Evolutionary conservation across 2,888 invertebrate genomes (phyloP).

Genomic region (Heteropelma amictum): DNA sequence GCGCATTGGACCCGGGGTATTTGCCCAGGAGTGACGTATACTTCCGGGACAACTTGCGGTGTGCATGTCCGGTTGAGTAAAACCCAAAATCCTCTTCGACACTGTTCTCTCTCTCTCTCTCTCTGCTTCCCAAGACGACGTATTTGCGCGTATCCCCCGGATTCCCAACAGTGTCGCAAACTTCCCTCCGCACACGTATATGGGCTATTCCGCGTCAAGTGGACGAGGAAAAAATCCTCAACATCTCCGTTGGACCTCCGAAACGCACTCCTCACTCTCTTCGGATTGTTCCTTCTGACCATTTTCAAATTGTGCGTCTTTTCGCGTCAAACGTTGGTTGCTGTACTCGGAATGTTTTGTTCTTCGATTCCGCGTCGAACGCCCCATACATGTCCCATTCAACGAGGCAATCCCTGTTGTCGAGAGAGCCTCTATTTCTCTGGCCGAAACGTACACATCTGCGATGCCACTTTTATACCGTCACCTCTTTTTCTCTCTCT

Average conservation of each 20-base stretch:
- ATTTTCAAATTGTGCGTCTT: no score
- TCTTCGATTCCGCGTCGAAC: no score
- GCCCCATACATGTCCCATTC: slow-evolving; percentile 21
- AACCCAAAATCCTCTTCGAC: slow-evolving; percentile 27
- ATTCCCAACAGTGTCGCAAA: slow-evolving; percentile 19
- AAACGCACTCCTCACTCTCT: no score
- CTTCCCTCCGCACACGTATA: no score
- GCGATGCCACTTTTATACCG: neutral
- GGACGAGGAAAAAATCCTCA: no score
- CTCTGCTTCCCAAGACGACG: neutral
- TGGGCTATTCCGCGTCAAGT: no score
- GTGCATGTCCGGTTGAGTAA: slow-evolving; percentile 6
- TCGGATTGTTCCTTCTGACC: no score
- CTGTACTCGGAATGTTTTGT: no score
- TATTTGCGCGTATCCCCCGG: slow-evolving; percentile 30
- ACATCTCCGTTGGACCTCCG: no score
- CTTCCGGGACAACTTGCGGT: slow-evolving; percentile 22
- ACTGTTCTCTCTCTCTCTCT: neutral
- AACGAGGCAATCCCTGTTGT: slow-evolving; percentile 36
- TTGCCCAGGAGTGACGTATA: slow-evolving; percentile 16
- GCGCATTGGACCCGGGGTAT: slow-evolving; percentile 1
- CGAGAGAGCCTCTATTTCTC: slow-evolving; percentile 26
- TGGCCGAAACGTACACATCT: slow-evolving; percentile 25
- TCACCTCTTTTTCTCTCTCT: slow-evolving; percentile 20
- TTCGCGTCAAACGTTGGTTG: no score